Evolutionary conservation across 2,797 vertebrate genomes (phyloP), one percentile per base, ranked within the genome.

Genomic region (Anisognathus igniventris): DNA sequence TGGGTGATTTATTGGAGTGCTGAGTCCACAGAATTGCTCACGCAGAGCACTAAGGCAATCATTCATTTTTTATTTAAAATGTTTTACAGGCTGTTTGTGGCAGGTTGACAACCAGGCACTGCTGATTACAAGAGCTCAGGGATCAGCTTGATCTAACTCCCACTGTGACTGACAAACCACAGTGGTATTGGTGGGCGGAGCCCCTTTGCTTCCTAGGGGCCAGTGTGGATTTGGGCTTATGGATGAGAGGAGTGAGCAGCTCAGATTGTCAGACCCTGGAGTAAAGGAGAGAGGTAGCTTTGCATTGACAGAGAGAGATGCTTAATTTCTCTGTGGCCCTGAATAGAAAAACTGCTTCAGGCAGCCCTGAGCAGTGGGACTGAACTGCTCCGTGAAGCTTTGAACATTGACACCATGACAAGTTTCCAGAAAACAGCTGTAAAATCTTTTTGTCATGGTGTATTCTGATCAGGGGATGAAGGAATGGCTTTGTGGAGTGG

Each of bases 61-160:
- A 68, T 90, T 95, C 83, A 95, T 87, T 96, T 95, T 92, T 94
- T 94, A 92, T 96, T 89, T 80, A 91, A 97, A 95, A 66, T 61
- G 60, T 25, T 96, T 95, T 89, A 61, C 61, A 93, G 89, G 86
- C 35, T 94, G 68, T 54, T 85, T 74, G 44, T 72, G 51, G 44
- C 30, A 93, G 65, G 62, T 48, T 35, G 75, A 91, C 86, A 88
- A 62, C 23, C 48, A n/a, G 73, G 40, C 39, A 64, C 39, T 2
- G 10, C 40, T 54, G 21, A 44, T 91, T 70, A 62, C 15, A 76
- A 58, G 88, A 75, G 51, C 70, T 83, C 40, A 50, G 75, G 42
- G n/a, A 37, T 78, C 9, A 6, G 37, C 56, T 56, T 56, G 20
- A 40, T 65, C 1, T 2, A 72, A 1, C 31, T 58, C 25, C 18